Percentiles rank a stretch among this genome's conserved stretches.
Conservation (phyloP, 2,113 vertebrate genomes). For the Gracilinanus agilis region DNA sequence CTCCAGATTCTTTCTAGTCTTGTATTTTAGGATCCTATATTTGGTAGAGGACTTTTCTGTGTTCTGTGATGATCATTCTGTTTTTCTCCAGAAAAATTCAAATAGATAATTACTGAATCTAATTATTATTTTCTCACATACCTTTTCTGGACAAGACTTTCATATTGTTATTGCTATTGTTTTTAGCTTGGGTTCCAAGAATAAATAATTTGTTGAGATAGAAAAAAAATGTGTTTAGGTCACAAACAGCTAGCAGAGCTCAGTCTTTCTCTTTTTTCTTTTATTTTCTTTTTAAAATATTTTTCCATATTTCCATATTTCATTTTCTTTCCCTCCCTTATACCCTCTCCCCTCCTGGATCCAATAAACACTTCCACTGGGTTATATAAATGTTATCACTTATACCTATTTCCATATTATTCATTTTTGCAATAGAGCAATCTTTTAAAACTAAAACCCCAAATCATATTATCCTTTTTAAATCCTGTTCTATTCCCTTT, state of each 20-base stretch:
- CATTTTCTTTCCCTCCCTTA: too few relatives aligned
- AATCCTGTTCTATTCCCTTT: too few relatives aligned
- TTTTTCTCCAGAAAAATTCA: constrained; percentile 12
- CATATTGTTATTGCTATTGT: neutral
- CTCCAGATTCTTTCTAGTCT: neutral
- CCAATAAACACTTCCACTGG: too few relatives aligned
- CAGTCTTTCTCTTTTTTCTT: constrained; percentile 5
- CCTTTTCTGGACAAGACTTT: constrained; percentile 37
- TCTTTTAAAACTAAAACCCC: too few relatives aligned
- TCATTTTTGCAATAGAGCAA: too few relatives aligned
- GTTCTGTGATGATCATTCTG: neutral
- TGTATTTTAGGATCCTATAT: neutral
- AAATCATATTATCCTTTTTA: too few relatives aligned
- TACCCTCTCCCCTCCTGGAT: too few relatives aligned
- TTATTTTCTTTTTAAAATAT: too few relatives aligned
- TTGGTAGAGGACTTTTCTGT: neutral
- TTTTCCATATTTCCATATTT: too few relatives aligned
- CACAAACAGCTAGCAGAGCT: constrained; percentile 34
- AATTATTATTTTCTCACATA: constrained; percentile 13
- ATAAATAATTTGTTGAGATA: constrained; percentile 48
- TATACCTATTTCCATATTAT: too few relatives aligned
- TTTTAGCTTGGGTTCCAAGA: constrained; percentile 52
- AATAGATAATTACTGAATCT: neutral
- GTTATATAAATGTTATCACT: too few relatives aligned
- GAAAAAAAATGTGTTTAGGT: neutral